A percentile compares a stretch with the other conserved stretches of the same genome.
Evolutionary conservation across 2,113 vertebrate genomes (phyloP).

Genomic region (Taurulus bubalis): DNA sequence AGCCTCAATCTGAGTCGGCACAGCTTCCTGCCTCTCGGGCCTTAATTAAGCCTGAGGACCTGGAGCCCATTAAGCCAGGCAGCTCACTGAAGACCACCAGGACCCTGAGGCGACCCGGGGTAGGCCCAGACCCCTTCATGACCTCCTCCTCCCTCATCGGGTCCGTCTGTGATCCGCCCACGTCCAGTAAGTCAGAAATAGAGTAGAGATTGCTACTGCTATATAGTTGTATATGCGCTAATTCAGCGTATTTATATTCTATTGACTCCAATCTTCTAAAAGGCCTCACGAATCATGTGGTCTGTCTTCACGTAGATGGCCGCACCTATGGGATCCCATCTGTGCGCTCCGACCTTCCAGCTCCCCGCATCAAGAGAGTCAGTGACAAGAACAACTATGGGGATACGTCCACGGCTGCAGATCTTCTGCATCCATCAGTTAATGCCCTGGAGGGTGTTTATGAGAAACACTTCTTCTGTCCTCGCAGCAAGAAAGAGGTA

Average conservation of each 20-base stretch:
- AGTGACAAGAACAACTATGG: conserved; percentile 88
- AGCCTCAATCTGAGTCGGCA: not conserved
- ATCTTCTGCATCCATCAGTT: conserved; percentile 85
- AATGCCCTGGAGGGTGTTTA: conserved; percentile 83
- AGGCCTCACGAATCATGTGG: not conserved
- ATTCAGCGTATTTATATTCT: not conserved
- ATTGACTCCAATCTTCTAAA: not conserved
- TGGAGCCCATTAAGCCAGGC: conserved; percentile 76
- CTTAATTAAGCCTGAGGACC: conserved; percentile 79
- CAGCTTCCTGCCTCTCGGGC: conserved; percentile 16
- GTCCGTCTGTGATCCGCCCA: conserved; percentile 65
- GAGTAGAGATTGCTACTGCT: not conserved
- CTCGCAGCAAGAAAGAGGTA: conserved; percentile 89
- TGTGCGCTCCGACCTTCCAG: conserved; percentile 84
- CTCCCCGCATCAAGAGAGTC: conserved; percentile 82
- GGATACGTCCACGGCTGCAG: conserved; percentile 77
- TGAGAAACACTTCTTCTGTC: conserved; percentile 84
- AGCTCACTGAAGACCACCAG: conserved; percentile 77
- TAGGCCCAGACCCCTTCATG: conserved; percentile 74
- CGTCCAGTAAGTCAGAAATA: conserved; percentile 78
- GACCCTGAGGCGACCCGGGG: conserved; percentile 69
- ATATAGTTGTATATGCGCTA: not conserved
- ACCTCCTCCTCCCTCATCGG: conserved; percentile 86
- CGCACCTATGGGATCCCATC: conserved; percentile 84
- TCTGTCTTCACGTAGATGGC: conserved; percentile 73